phyloP scores from a whole-genome alignment of 2,888 invertebrate species.

The Apamea anceps region DNA sequence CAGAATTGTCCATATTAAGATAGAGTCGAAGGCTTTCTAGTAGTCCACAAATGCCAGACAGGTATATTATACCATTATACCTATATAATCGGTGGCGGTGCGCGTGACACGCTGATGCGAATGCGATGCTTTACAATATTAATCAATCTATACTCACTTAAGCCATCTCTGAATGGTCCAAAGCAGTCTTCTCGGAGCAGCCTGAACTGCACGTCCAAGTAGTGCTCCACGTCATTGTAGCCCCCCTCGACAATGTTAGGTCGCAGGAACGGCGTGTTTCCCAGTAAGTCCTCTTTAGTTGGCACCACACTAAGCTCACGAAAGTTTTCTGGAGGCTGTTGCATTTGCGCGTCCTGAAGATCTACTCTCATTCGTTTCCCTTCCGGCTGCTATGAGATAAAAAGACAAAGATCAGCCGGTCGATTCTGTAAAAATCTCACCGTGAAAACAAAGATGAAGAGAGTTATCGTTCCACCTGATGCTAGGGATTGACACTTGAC shows the following conservation, averaged over 20 bases:
- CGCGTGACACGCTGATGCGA: background rate
- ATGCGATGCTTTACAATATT: background rate
- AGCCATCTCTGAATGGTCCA: slow-evolving; percentile 92
- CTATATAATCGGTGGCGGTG: background rate
- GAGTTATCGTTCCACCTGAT: too few species aligned
- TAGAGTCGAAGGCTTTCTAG: background rate
- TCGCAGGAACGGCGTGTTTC: slow-evolving; percentile 76
- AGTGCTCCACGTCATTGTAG: slow-evolving; percentile 92
- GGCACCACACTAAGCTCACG: slow-evolving; percentile 80
- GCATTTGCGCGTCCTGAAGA: slow-evolving; percentile 35
- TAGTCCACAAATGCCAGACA: background rate
- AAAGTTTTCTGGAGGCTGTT: slow-evolving; percentile 80
- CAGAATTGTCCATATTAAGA: background rate
- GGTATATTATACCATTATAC: background rate
- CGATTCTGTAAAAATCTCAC: too few species aligned
- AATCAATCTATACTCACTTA: slow-evolving; percentile 79
- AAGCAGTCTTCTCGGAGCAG: slow-evolving; percentile 95
- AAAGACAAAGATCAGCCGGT: background rate
- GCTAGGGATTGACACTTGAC: too few species aligned
- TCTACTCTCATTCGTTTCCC: slow-evolving; percentile 3
- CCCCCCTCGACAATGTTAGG: slow-evolving; percentile 91
- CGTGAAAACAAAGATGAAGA: too few species aligned
- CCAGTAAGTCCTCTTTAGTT: slow-evolving; percentile 75
- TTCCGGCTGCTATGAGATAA: slow-evolving; percentile 23
- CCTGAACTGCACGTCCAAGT: slow-evolving; percentile 94